Evolutionary conservation across 2,797 vertebrate genomes (phyloP).

Genomic region (Poeciliopsis gracilis): DNA sequence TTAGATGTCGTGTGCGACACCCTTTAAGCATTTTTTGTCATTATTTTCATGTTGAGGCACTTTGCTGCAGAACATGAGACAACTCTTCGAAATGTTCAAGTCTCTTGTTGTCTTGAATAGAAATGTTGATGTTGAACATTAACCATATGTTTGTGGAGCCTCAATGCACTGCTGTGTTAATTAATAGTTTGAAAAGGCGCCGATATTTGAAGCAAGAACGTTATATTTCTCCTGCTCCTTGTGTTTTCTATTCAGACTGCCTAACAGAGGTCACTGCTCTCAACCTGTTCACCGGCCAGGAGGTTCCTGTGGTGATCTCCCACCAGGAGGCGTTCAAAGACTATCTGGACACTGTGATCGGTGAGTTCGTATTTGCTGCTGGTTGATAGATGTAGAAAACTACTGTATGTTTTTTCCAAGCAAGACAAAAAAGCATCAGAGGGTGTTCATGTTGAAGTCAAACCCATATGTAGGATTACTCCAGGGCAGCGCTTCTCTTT

Average conservation of each 20-base stretch:
- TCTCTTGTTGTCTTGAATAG: neutral
- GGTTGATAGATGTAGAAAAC: neutral
- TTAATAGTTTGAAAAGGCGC: slow-evolving; percentile 45
- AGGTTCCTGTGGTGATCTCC: slow-evolving; percentile 89
- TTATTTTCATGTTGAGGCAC: neutral
- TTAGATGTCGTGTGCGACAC: neutral
- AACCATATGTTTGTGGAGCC: neutral
- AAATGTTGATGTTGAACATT: neutral
- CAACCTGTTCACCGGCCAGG: slow-evolving; percentile 87
- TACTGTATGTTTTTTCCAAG: neutral
- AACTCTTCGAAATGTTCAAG: neutral
- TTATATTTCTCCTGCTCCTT: slow-evolving; percentile 27
- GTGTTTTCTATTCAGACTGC: slow-evolving; percentile 81
- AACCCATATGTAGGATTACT: slow-evolving; percentile 30
- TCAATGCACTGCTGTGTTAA: neutral
- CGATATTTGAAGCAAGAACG: slow-evolving; percentile 21
- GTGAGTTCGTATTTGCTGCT: slow-evolving; percentile 75
- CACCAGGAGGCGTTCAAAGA: slow-evolving; percentile 83
- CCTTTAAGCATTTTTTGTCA: neutral
- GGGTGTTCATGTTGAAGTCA: slow-evolving; percentile 52
- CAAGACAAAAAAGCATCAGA: neutral
- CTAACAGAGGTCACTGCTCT: slow-evolving; percentile 87
- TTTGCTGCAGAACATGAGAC: slow-evolving; percentile 1
- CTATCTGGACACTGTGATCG: slow-evolving; percentile 89
- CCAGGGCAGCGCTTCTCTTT: neutral